phyloP scores from a whole-genome alignment of 2,113 vertebrate genomes.

The Tragelaphus imberbis region DNA sequence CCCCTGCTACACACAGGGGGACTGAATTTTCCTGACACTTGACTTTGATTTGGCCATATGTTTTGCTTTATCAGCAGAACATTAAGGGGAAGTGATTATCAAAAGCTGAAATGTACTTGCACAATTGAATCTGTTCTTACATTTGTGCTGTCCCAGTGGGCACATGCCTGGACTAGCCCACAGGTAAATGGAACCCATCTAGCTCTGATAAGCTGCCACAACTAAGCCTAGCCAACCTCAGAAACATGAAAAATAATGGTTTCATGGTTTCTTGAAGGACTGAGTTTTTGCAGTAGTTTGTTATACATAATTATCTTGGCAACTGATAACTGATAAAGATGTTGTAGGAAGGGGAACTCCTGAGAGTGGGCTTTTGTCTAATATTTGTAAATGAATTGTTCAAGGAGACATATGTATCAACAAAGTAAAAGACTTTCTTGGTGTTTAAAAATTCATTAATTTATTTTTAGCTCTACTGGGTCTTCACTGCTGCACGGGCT shows the following conservation, averaged over 20 bases:
- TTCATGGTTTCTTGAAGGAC: not conserved
- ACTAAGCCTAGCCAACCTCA: not conserved
- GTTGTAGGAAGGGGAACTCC: not conserved
- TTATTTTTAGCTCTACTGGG: not conserved
- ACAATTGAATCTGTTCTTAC: not conserved
- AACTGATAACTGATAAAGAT: not conserved
- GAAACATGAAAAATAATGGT: not conserved
- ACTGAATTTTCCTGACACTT: not conserved
- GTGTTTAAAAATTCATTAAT: not conserved
- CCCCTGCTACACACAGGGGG: rapidly evolving
- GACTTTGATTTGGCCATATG: not conserved
- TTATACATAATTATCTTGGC: not conserved
- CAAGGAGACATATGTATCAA: not conserved
- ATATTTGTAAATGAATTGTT: not conserved
- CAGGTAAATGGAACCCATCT: not conserved
- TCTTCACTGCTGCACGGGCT: not conserved
- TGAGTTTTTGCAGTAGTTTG: not conserved
- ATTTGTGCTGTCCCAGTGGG: not conserved
- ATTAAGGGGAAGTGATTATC: not conserved
- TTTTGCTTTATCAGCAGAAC: not conserved
- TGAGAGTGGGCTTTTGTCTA: not conserved
- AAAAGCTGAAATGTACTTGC: not conserved
- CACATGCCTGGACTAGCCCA: not conserved
- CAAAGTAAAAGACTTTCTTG: not conserved
- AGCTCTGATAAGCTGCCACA: not conserved